phyloP scores from a whole-genome alignment of 2,797 vertebrate species.

The Aphelocoma californica region DNA sequence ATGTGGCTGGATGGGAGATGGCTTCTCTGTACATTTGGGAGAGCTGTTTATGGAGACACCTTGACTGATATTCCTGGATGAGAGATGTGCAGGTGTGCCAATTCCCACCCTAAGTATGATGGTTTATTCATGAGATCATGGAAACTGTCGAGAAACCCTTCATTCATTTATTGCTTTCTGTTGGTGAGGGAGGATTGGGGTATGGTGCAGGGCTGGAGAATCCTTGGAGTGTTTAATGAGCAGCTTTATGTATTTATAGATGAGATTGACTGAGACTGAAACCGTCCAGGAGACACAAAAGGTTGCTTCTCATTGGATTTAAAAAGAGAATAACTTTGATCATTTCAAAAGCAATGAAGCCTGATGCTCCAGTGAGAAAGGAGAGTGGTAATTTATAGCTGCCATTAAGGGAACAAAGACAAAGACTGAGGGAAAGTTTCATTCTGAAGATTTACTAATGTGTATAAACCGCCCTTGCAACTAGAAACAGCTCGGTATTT shows the following conservation, averaged over 20 bases:
- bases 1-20: neutral
- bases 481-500: slow-evolving; percentile 58
- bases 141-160: neutral
- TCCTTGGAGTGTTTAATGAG: slow-evolving; percentile 33
- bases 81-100: neutral
- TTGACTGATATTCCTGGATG: rapidly evolving
- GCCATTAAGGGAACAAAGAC: slow-evolving; percentile 73
- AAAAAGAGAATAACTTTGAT: slow-evolving; percentile 77
- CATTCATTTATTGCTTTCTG: neutral
- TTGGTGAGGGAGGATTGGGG: neutral
- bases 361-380: slow-evolving; percentile 71
- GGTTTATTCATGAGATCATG: neutral
- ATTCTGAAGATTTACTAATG: slow-evolving; percentile 76
- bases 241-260: slow-evolving; percentile 66
- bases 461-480: slow-evolving; percentile 62
- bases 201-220: neutral
- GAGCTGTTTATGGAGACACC: neutral
- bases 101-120: neutral
- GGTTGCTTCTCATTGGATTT: slow-evolving; percentile 69
- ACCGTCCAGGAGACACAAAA: slow-evolving; percentile 58
- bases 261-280: slow-evolving; percentile 50
- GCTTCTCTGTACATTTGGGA: neutral
- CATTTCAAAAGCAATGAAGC: slow-evolving; percentile 78
- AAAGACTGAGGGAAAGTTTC: slow-evolving; percentile 65
- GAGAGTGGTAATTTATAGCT: slow-evolving; percentile 76